phyloP scores from a whole-genome alignment of 2,888 invertebrate species.

The Plusia festucae region DNA sequence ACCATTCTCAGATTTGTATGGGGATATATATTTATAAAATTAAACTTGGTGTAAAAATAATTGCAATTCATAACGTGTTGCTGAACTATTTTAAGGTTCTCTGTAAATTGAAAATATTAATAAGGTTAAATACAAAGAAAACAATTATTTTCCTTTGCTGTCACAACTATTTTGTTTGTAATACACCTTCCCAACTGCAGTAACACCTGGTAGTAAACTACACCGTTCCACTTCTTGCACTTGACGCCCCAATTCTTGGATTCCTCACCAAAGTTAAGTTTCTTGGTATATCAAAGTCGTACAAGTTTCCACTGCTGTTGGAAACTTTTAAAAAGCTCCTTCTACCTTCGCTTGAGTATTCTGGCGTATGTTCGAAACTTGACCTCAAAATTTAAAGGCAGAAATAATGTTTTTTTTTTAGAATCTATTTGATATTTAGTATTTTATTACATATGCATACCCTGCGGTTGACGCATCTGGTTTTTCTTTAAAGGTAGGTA shows the following conservation, averaged over 20 bases:
- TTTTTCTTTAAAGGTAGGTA: no score
- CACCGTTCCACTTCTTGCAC: constrained; percentile 2
- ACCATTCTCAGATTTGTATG: no score
- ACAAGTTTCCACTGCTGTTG: neutral
- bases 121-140: neutral
- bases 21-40: no score
- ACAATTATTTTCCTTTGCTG: neutral
- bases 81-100: no score
- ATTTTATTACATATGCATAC: no score
- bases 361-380: neutral
- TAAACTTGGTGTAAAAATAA: no score
- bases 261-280: neutral
- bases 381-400: neutral
- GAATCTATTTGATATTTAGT: neutral
- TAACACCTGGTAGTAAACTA: neutral
- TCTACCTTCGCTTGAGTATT: neutral
- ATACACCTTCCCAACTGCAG: neutral
- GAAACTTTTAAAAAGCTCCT: constrained; percentile 2
- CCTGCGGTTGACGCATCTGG: no score
- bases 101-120: no score
- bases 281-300: neutral
- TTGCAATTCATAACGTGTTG: no score
- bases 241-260: constrained; percentile 2
- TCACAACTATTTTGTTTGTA: neutral
- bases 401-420: neutral